Percentiles rank a stretch among this genome's conserved stretches.
phyloP scores from a whole-genome alignment of 2,113 vertebrate genomes.

The Cryptomyrus ogoouensis region DNA sequence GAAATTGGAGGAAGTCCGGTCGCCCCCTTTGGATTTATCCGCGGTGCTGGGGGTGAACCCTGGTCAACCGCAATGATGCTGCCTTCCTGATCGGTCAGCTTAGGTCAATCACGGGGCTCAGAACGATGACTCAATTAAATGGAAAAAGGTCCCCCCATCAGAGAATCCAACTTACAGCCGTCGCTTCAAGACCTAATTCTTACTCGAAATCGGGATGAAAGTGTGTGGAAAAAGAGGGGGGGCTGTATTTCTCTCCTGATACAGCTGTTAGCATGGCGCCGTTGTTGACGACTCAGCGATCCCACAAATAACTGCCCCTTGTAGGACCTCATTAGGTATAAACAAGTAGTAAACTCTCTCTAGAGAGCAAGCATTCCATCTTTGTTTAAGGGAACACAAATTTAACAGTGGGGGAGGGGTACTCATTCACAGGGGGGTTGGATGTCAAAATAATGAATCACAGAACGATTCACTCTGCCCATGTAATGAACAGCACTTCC shows the following conservation, averaged over 20 bases:
- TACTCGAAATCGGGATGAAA: background rate
- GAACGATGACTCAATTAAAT: background rate
- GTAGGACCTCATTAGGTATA: background rate
- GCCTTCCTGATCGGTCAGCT: background rate
- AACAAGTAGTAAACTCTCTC: slow-evolving; percentile 1
- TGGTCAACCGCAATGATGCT: background rate
- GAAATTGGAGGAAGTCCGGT: background rate
- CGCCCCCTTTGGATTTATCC: background rate
- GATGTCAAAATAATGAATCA: background rate
- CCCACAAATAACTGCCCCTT: background rate
- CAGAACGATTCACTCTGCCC: background rate
- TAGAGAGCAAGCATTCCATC: background rate
- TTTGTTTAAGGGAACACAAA: background rate
- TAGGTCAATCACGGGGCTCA: background rate
- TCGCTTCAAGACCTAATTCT: background rate
- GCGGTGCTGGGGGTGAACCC: background rate
- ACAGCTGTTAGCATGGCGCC: background rate
- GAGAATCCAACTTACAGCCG: background rate
- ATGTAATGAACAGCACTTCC: background rate
- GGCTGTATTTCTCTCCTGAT: background rate
- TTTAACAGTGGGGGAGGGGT: background rate
- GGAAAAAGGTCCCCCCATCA: background rate
- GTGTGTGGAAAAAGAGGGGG: background rate
- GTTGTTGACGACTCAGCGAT: background rate
- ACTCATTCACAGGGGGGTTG: background rate